Percentiles rank a stretch among this genome's conserved stretches.
phyloP scores from a whole-genome alignment of 92 coral and sea anemone genomes.

The Zoanthus gigantus region DNA sequence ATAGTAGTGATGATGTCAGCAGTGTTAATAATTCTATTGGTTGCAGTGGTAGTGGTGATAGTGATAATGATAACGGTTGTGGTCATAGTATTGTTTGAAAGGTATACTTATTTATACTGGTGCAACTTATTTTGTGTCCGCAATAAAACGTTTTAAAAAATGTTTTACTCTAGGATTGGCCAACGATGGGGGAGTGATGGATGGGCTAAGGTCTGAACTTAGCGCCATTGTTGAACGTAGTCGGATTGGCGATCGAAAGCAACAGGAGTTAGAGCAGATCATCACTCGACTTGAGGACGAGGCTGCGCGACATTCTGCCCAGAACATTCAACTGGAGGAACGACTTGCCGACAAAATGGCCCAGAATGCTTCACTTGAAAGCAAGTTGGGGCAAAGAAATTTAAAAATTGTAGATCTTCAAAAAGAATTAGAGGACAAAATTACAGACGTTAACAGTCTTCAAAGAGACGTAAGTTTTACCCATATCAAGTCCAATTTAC shows the following conservation, averaged over 20 bases:
- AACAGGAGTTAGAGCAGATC: slow-evolving; percentile 91
- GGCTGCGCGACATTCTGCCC: slow-evolving; percentile 80
- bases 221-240: slow-evolving; percentile 96
- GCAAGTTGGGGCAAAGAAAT: slow-evolving; percentile 90
- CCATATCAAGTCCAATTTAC: neutral
- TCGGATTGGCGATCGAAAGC: slow-evolving; percentile 97
- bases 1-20: too few species aligned
- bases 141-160: too few species aligned
- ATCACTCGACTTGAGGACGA: slow-evolving; percentile 93
- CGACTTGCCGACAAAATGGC: slow-evolving; percentile 93
- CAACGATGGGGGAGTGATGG: slow-evolving; percentile 96
- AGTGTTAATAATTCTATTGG: too few species aligned
- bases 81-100: too few species aligned
- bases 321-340: slow-evolving; percentile 88
- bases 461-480: slow-evolving; percentile 79
- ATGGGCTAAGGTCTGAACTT: slow-evolving; percentile 93
- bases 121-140: too few species aligned
- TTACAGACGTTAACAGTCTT: slow-evolving; percentile 72
- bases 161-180: slow-evolving; percentile 63
- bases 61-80: too few species aligned
- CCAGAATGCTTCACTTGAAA: slow-evolving; percentile 84
- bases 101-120: too few species aligned
- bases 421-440: slow-evolving; percentile 80
- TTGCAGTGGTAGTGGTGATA: too few species aligned
- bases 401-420: slow-evolving; percentile 89